A percentile compares a stretch with the other conserved stretches of the same genome.
Evolutionary conservation across 2,888 invertebrate species (phyloP).

Genomic region (Nebria salina): DNA sequence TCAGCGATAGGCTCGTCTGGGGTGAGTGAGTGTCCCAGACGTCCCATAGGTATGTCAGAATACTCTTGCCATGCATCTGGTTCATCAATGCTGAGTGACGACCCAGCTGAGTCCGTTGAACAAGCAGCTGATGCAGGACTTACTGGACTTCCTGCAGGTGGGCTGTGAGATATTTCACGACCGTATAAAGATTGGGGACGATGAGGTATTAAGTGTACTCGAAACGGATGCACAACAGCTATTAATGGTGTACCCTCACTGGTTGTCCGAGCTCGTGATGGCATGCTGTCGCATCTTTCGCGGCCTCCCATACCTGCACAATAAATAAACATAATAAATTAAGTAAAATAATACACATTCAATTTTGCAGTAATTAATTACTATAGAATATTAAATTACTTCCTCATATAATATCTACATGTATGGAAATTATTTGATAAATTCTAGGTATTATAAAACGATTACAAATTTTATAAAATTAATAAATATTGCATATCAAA

Average conservation of each 20-base stretch:
- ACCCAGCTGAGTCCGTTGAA: conserved; percentile 75
- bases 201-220: conserved; percentile 60
- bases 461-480: too few species aligned
- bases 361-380: background rate
- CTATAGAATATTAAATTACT: background rate
- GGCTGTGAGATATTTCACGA: conserved; percentile 60
- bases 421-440: too few species aligned
- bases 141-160: conserved; percentile 67
- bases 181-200: conserved; percentile 63
- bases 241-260: conserved; percentile 67
- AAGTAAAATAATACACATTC: conserved; percentile 25
- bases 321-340: conserved; percentile 51
- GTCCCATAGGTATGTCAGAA: conserved; percentile 51
- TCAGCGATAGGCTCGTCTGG: conserved; percentile 75
- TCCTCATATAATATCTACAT: background rate
- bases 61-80: conserved; percentile 58
- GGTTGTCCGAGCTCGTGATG: conserved; percentile 74
- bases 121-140: conserved; percentile 70
- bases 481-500: too few species aligned
- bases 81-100: conserved; percentile 75
- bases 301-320: conserved; percentile 60
- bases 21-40: conserved; percentile 67
- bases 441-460: too few species aligned
- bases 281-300: conserved; percentile 85
- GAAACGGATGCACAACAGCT: conserved; percentile 58